Conservation (phyloP, 2,797 vertebrate genomes). For the Tenualosa ilisha region DNA sequence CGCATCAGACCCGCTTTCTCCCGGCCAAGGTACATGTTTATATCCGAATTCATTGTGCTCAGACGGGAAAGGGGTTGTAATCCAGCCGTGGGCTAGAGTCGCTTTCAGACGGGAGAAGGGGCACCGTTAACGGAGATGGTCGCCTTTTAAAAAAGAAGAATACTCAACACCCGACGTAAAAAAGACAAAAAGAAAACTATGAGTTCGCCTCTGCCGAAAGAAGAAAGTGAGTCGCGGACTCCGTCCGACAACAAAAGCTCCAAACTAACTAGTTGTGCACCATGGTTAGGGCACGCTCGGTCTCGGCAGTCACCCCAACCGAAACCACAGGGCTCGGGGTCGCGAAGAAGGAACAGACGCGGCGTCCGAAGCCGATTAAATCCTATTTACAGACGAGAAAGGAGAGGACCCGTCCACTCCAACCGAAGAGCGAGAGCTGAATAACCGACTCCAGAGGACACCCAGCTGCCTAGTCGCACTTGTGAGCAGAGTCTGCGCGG, state of each 20-base stretch:
- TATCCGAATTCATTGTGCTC: constrained; percentile 81
- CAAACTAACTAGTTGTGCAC: constrained; percentile 56
- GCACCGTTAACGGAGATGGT: constrained; percentile 19
- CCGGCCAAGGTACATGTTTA: constrained; percentile 80
- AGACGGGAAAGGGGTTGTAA: constrained; percentile 52
- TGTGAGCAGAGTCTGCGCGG: constrained; percentile 49
- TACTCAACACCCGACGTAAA: constrained; percentile 48
- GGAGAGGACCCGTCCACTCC: constrained; percentile 13
- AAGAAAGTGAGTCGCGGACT: constrained; percentile 65
- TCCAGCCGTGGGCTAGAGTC: neutral
- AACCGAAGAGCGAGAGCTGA: constrained; percentile 14
- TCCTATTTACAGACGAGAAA: constrained; percentile 16
- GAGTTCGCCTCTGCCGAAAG: constrained; percentile 53
- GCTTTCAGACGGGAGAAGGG: neutral
- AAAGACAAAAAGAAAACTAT: constrained; percentile 40
- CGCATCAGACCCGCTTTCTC: constrained; percentile 82
- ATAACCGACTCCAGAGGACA: constrained; percentile 24
- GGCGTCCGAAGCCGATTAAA: constrained; percentile 44
- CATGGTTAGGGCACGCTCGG: constrained; percentile 40
- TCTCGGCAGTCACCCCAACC: constrained; percentile 59
- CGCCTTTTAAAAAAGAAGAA: constrained; percentile 31
- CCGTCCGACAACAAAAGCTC: constrained; percentile 44
- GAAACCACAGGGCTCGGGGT: constrained; percentile 7
- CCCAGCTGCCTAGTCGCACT: constrained; percentile 24
- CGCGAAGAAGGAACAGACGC: constrained; percentile 29